Base-by-base conservation (phyloP, 2,797 vertebrate genomes). In the Gymnothorax reevesii region DNA sequence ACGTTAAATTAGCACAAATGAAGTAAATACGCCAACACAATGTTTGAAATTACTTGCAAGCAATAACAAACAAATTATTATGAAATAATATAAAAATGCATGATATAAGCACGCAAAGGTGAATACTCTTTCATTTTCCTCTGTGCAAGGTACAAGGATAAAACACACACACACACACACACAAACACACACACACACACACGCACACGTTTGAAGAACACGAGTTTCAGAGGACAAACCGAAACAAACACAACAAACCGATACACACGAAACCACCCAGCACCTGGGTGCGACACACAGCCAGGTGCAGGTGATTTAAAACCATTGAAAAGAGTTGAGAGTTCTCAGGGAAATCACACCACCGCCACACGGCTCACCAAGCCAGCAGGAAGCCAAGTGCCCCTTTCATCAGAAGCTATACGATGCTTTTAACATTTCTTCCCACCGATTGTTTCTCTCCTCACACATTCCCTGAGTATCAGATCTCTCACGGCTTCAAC, bases 221-320 rank as follows among this genome's bases (percentile, higher is more conserved):
- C 33, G 33, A 42, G 33, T 42, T 42, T 42, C 33, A 42, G 33
- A 42, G 33, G 33, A 22, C 69, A 77, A 13, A 20, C 15, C 59
- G 52, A 62, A 15, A 52, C 57, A 62, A 57, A 80, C 57, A 80
- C n/a, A 20, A 2, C 59, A 17, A 25, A 57, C 86, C 88, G 84
- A 59, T 59, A 82, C 84, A n/a, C 82, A 88, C 86, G 27, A 87
- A 80, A 82, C 0, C 77, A 79, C 86, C 87, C 85, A 25, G 73
- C 42, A 52, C 12, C 22, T 2, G 9, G 75, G 49, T 79, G 75
- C 15, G 27, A 79, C 9, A 7, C 17, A 54, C 42, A 79, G 49
- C 49, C 75, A 54, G 49, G 75, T 42, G 5, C 75, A 54, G 75
- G 75, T 79, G 75, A 79, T 79, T 79, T 79, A 79, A 79, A 79